A percentile compares a stretch with the other conserved stretches of the same genome.
Conservation (phyloP, 2,113 vertebrate genomes). For the Pundamilia nyererei region DNA sequence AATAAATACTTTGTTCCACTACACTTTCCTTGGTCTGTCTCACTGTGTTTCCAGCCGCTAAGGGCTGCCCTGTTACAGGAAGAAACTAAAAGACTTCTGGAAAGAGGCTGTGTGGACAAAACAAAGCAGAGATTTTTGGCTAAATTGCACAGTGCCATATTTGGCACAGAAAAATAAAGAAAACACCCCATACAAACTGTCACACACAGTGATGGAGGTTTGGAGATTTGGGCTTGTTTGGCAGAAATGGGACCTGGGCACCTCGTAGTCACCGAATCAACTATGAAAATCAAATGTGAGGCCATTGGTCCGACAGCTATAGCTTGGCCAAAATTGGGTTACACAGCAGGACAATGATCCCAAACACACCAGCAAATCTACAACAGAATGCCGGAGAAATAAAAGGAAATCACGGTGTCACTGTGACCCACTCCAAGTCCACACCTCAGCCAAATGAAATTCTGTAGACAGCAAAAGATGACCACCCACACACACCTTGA, state of each 20-base stretch:
- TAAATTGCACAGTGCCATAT: neutral
- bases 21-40: no score
- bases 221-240: neutral
- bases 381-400: neutral
- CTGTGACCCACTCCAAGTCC: neutral
- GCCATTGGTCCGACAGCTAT: rapidly evolving
- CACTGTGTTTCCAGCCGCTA: no score
- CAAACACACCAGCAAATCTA: neutral
- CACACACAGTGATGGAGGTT: neutral
- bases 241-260: neutral
- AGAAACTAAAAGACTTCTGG: neutral
- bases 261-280: neutral
- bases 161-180: neutral
- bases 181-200: neutral
- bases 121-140: neutral
- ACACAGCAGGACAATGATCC: neutral
- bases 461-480: neutral
- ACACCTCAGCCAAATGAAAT: neutral
- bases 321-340: neutral
- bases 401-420: neutral
- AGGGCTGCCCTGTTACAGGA: neutral
- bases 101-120: neutral
- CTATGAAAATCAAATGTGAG: neutral
- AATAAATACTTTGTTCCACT: no score
- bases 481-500: neutral